Evolutionary conservation across 2,888 invertebrate genomes (phyloP), one percentile per base, ranked within the genome.

Genomic region (Hemistola chrysoprasaria): DNA sequence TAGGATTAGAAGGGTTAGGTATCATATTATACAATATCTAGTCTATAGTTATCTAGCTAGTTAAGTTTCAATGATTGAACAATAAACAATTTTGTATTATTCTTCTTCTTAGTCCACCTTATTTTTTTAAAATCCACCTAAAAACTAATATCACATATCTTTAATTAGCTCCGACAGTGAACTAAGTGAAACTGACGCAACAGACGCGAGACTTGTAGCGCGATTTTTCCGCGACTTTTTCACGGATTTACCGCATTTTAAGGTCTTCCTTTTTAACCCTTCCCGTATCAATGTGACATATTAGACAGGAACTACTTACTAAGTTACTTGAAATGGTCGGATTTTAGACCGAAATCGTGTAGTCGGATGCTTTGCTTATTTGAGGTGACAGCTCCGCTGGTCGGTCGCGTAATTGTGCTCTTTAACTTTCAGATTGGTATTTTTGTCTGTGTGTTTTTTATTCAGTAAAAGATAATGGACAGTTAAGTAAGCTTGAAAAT

Each of bases 251-350:
- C 35, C 9, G 21, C 6, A 20, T 25, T 32, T 29, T 26, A 16
- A 16, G 16, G 21, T 32, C 22, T 33, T 7, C 11, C 28, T 48
- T 40, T 56, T 56, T 49, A 68, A 62, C 65, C 60, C 57, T 69
- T 63, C 47, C 56, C 45, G 54, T 50, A 56, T 54, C 39, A 44
- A 31, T 32, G 53, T 65, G 77, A 68, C 74, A 71, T 57, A 56
- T 62, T 54, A 31, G 63, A 67, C 70, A 58, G 40, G 45, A 66
- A 70, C 71, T 69, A 68, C 69, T 69, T 65, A 62, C 52, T 41
- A 47, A 55, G 56, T 60, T 60, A 56, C 29, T 24, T 11, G 59
- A 42, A 48, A 47, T 41, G 40, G 39, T 37, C 45, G 41, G 51
- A 44, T 35, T 47, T 39, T 25, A 37, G 39, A 40, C 26, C 31